Base-by-base conservation (phyloP, 2,797 vertebrate genomes). In the Microhierax caerulescens region DNA sequence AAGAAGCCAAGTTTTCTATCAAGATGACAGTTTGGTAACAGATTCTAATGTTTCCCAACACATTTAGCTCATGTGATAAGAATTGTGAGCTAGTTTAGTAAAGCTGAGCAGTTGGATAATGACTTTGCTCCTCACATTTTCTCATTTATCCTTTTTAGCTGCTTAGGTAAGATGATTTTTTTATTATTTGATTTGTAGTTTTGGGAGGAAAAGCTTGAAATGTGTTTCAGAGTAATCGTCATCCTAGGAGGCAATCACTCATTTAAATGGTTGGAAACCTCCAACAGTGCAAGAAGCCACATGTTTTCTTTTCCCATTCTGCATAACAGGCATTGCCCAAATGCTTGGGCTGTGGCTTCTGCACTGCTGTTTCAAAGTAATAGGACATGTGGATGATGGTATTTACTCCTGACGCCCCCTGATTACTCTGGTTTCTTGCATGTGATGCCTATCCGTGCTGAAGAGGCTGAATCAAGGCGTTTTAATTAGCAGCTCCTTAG, bases 31-130 rank as follows among this genome's bases (percentile, higher is more conserved):
- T 97, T 95, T 95, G 80, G 83, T 88, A 96, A 94, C 96, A 97
- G 95, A 96, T 96, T 92, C 95, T 96, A 80, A 90, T 95, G 95
- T 96, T 96, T 96, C 84, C 94, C 81, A 80, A 95, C 91, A 95
- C 20, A 12, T 61, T 80, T 30, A 68, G 65, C 79, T 94, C 48
- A 54, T 45, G 86, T 80, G 82, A 84, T 68, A 68, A 63, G 77
- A 94, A 77, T 85, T 9, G 2, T 41, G 81, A 96, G 93, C 76
- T 91, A 20, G 27, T 91, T 88, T n/a, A 83, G 89, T 41, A 68
- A 85, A 93, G 74, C 95, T 90, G 85, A 96, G 85, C 82, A 89
- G 74, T 51, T 85, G 90, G 47, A 30, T 90, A 76, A 96, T 87
- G 85, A 69, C 83, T 94, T 85, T 84, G 51, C 65, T 80, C 61